Evolutionary conservation across 35 echinoderm and acorn worm genomes (phyloP).

Genomic region (Holothuria glaberrima): DNA sequence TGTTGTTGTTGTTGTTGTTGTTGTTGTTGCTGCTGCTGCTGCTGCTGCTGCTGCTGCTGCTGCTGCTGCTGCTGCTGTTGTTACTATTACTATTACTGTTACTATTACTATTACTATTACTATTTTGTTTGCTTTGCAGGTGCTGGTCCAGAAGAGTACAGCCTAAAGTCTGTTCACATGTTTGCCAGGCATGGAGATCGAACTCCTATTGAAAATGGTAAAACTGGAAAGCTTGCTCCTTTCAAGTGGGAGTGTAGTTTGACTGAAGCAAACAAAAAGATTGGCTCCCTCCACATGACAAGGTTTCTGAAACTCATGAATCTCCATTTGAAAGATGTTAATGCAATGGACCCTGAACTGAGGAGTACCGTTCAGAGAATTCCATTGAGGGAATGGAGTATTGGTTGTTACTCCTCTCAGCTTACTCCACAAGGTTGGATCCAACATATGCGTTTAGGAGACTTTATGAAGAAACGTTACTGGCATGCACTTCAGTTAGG

Average conservation of each 20-base stretch:
- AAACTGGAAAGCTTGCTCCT: slow-evolving; percentile 28
- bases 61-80: no score
- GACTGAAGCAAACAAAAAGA: slow-evolving; percentile 33
- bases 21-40: no score
- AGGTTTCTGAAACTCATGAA: slow-evolving; percentile 3
- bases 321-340: not conserved
- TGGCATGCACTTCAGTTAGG: not conserved
- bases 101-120: no score
- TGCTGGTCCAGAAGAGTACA: slow-evolving; percentile 1
- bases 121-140: no score
- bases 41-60: no score
- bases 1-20: no score
- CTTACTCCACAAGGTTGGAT: slow-evolving; percentile 41
- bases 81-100: no score
- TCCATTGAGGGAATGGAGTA: not conserved
- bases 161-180: not conserved
- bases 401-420: slow-evolving; percentile 14
- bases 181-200: slow-evolving; percentile 50
- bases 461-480: slow-evolving; percentile 25
- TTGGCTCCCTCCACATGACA: slow-evolving; percentile 32
- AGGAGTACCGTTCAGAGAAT: not conserved
- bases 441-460: slow-evolving; percentile 46
- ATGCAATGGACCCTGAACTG: not conserved
- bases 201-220: slow-evolving; percentile 20
- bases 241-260: slow-evolving; percentile 37